Conservation (phyloP, 2,113 vertebrate genomes). For the Sinocyclocheilus grahami region DNA sequence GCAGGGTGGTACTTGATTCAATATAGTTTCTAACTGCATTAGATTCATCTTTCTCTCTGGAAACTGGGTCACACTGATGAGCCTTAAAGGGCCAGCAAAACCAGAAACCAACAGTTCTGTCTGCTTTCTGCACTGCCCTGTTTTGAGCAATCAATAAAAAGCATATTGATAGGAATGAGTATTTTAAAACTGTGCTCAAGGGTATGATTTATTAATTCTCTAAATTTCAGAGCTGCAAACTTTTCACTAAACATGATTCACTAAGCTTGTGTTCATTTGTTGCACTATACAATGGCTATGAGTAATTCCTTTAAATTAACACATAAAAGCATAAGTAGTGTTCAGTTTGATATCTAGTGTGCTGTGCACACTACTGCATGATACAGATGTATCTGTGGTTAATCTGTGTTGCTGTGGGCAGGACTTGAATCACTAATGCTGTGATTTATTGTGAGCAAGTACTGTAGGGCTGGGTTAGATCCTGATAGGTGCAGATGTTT, state of each 20-base stretch:
- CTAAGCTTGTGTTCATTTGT: too few relatives aligned
- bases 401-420: constrained; percentile 71
- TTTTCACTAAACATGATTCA: too few relatives aligned
- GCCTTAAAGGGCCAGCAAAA: constrained; percentile 67
- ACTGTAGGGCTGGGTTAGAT: constrained; percentile 59
- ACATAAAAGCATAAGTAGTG: background rate
- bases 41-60: constrained; percentile 65
- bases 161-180: background rate
- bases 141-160: background rate
- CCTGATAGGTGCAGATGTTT: constrained; percentile 77
- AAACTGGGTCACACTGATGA: constrained; percentile 73
- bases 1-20: constrained; percentile 69
- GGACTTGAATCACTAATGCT: constrained; percentile 67
- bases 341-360: background rate
- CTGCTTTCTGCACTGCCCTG: constrained; percentile 13
- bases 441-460: constrained; percentile 51
- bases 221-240: too few relatives aligned
- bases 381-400: constrained; percentile 54
- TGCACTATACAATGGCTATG: background rate
- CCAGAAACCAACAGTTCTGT: constrained; percentile 19
- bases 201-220: too few relatives aligned
- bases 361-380: background rate
- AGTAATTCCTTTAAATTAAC: background rate
- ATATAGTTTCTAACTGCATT: constrained; percentile 66
- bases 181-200: background rate